A percentile compares a stretch with the other conserved stretches of the same genome.
phyloP scores from a whole-genome alignment of 2,113 vertebrate species.

The Trachemys scripta region DNA sequence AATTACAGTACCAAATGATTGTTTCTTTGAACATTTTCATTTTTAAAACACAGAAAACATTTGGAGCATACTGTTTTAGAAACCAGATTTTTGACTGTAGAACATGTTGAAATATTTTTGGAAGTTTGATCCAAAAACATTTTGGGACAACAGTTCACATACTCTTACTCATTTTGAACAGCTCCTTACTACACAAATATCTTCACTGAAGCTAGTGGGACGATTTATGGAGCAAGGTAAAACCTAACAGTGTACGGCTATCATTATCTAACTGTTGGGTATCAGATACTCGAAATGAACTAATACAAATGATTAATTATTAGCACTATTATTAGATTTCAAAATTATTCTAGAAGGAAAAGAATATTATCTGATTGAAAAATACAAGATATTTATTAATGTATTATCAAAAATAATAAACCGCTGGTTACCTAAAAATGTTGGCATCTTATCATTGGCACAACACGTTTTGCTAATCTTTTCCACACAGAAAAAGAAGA shows the following conservation, averaged over 20 bases:
- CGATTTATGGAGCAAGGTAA: neutral
- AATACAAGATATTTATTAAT: neutral
- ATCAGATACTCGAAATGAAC: neutral
- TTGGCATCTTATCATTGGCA: neutral
- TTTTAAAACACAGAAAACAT: slow-evolving; percentile 62
- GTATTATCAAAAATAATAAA: neutral
- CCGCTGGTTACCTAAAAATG: neutral
- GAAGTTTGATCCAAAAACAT: slow-evolving; percentile 62
- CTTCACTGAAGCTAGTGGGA: slow-evolving; percentile 6
- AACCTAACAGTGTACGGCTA: slow-evolving; percentile 38
- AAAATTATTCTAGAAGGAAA: slow-evolving; percentile 12
- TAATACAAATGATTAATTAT: neutral
- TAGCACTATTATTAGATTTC: neutral
- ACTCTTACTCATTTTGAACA: slow-evolving; percentile 47
- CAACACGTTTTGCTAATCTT: neutral
- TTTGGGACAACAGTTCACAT: slow-evolving; percentile 46
- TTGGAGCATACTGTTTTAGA: slow-evolving; percentile 70
- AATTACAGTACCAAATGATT: slow-evolving; percentile 35
- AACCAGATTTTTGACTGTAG: slow-evolving; percentile 68
- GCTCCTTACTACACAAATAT: neutral
- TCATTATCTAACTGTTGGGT: neutral
- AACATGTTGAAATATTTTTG: slow-evolving; percentile 70
- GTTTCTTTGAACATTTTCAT: slow-evolving; percentile 2
- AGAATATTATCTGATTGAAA: neutral
- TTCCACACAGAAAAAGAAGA: neutral